Evolutionary conservation across 2,797 vertebrate species (phyloP), one percentile per base, ranked within the genome.

Genomic region (Fistularia commersonii): DNA sequence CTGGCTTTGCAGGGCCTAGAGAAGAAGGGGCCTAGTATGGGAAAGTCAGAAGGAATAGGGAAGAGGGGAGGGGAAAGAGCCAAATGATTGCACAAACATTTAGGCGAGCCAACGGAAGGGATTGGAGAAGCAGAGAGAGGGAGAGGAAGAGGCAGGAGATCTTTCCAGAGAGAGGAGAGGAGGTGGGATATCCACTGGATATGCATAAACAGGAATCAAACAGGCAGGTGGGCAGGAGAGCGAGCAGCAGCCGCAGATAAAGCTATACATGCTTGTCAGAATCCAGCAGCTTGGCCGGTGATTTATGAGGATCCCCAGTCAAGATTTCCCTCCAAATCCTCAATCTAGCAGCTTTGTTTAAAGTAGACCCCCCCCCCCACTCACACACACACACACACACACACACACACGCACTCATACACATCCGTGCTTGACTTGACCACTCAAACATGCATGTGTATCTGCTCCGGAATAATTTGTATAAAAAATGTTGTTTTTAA

Each of bases 291-390:
- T 79, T 36, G 61, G 54, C 69, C 68, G 11, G 80, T 89, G 88
- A 90, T 90, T 90, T 89, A 89, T 83, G 86, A 87, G 77, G 75
- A 76, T 79, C 81, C 74, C 84, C 64, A 67, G 75, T 85, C 72
- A 84, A 84, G 81, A 75, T 66, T 76, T 74, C 58, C 62, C 54
- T 72, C 68, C 76, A 78, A 79, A 81, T 81, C 82, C 76, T 76
- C 67, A 55, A 69, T 61, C 76, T 69, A 61, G 76, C 68, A 68
- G 74, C 57, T 84, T 85, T 84, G 80, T 84, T 87, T 66, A 55
- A 56, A 51, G 69, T 42, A 54, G 48, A 1, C 33, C 52, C 36
- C 39, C 11, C 5, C 38, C 45, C 23, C 8, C 44, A 10, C 8
- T 1, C n/a, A 8, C 41, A 12, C 53, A 43, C 45, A 23, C 37